Evolutionary conservation across 2,888 invertebrate species (phyloP), one percentile per base, ranked within the genome.

Genomic region (Limulus polyphemus): DNA sequence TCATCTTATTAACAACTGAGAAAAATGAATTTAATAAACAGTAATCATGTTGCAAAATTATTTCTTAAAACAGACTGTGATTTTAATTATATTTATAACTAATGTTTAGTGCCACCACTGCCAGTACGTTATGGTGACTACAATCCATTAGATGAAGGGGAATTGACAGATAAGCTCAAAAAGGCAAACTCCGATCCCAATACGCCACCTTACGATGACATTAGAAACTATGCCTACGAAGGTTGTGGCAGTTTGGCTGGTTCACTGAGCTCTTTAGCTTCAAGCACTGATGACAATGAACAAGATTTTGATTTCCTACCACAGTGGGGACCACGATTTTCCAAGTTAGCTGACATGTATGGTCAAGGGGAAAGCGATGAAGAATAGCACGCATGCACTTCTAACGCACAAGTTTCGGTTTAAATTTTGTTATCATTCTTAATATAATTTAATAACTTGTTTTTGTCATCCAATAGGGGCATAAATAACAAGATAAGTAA

Each of bases 211-310:
- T 90, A 89, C 74, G 99, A 99, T 77, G 97, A 97, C 77, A 90
- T 98, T 17, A 84, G 97, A 63, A 91, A 98, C 77, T 99, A 97
- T 77, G 95, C 93, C 62, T 98, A 97, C 75, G 98, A 99, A 79
- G 97, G 97, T 56, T 92, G 91, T 75, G 93, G 93, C 70, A 93
- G 93, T 75, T 85, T 86, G 14, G 90, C 89, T 69, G 94, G 94
- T 69, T 93, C 93, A 11, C 81, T 97, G 32, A 95, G 94, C 58
- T 91, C 92, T 55, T 80, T 93, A 70, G 91, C 91, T 69, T 92
- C 92, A 83, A 86, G 85, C 74, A 90, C 90, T 66, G 91, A 90
- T 75, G 92, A 93, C 73, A 90, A 90, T 65, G 92, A 92, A 78
- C 82, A 91, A 71, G 90, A 91, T 76, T 95, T 94, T 79, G 93